Evolutionary conservation across 2,113 vertebrate species (phyloP), one percentile per base, ranked within the genome.

Genomic region (Gallinago undulata): DNA sequence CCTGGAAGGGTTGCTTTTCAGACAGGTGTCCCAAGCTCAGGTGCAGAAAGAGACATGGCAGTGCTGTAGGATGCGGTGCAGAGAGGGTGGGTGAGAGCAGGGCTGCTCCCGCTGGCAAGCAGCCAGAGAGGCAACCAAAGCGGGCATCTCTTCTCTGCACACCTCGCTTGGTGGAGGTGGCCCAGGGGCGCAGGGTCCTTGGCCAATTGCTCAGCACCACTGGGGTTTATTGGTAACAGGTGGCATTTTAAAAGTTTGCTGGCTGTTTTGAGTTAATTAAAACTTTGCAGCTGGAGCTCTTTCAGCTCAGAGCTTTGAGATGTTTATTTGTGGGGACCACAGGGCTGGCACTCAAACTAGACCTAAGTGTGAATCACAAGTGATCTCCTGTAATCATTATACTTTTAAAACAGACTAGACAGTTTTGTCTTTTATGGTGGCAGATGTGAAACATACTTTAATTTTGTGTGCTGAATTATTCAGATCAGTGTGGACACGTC

Each of bases 401-500:
- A 87, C 56, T 94, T 94, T 90, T 91, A 68, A 84, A 96, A 66
- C 76, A 75, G 79, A 76, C 21, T 79, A 51, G 41, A 84, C 87
- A 87, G 35, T 51, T 96, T 96, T 95, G 50, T 86, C 48, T 80
- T 78, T 88, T 84, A 86, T 41, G 62, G 68, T 95, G 93, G 86
- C 89, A 96, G 87, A 88, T 93, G 79, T 93, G 94, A 95, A 94
- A 80, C 81, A 60, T 59, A 57, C 84, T 96, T 94, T 90, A 91
- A 92, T 94, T 96, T 97, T 93, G 37, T 81, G 41, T 51, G 28
- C 45, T 96, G 87, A 91, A 93, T 96, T 90, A 96, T 96, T 96
- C 60, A 96, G 93, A 77, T 94, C 39, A 69, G n/a, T 19, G 1
- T 89, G 66, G 89, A 84, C 39, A 21, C 19, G 12, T 55, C 57